Evolutionary conservation across 2,113 vertebrate species (phyloP).

Genomic region (Carettochelys insculpta): DNA sequence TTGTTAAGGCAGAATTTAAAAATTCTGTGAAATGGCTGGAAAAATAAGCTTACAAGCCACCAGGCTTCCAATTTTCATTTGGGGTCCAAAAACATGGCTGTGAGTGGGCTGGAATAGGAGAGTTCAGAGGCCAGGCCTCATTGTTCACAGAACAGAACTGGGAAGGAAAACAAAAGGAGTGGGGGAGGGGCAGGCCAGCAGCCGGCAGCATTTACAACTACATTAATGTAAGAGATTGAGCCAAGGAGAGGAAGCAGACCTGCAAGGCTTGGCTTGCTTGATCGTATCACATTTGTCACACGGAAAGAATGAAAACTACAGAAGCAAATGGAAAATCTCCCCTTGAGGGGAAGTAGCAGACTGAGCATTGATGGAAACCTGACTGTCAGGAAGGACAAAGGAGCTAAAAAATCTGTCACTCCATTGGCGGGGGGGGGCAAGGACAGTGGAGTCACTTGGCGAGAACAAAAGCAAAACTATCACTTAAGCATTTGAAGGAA

Average conservation of each 20-base stretch:
- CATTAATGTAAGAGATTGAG: not conserved
- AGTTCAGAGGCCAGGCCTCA: not conserved
- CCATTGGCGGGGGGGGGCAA: not conserved
- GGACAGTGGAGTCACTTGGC: not conserved
- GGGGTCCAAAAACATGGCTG: not conserved
- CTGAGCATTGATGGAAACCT: not conserved
- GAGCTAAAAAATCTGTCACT: not conserved
- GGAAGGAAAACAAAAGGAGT: not conserved
- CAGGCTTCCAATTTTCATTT: not conserved
- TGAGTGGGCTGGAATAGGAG: not conserved
- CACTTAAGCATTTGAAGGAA: slow-evolving; percentile 21
- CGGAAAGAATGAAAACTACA: not conserved
- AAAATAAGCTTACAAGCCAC: not conserved
- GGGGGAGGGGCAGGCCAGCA: not conserved
- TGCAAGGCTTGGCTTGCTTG: not conserved
- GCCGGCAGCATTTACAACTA: not conserved
- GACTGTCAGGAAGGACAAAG: not conserved
- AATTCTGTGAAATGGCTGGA: not conserved
- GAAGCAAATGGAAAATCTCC: slow-evolving; percentile 10
- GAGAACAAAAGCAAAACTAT: not conserved
- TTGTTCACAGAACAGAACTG: not conserved
- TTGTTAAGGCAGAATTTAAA: too few relatives aligned
- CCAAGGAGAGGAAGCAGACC: not conserved
- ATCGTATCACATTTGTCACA: not conserved
- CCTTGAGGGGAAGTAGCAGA: not conserved